These are phyloP conservation scores for Sparidentex hasta DNA, from an alignment of 2,797 vertebrate species.

Conservation along the genomic window DNA sequence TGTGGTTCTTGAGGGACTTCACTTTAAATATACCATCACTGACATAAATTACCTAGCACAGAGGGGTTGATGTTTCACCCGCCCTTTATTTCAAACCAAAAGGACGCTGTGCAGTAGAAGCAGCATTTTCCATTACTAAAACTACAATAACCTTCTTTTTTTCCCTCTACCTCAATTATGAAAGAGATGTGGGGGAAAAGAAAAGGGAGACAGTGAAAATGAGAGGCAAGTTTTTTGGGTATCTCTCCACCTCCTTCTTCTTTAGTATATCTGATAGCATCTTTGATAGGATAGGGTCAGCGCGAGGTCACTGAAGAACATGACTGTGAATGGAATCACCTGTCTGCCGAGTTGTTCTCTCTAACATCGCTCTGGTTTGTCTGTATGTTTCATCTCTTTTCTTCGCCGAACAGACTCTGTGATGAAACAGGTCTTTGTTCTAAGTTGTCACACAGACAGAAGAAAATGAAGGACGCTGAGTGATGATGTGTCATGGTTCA, in stretches of 20 bases:
- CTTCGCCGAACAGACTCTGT: slow-evolving; percentile 10
- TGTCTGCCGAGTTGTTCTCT: slow-evolving; percentile 25
- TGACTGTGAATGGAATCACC: slow-evolving; percentile 24
- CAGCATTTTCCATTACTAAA: slow-evolving; percentile 7
- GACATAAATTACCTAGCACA: slow-evolving; percentile 3
- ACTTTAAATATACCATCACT: neutral
- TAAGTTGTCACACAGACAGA: slow-evolving; percentile 18
- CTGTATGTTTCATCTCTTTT: slow-evolving; percentile 28
- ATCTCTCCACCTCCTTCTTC: neutral
- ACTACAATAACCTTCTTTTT: neutral
- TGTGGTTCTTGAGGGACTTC: neutral
- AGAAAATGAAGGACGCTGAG: slow-evolving; percentile 26
- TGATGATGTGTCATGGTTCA: slow-evolving; percentile 29
- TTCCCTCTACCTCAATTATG: neutral
- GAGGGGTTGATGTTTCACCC: slow-evolving; percentile 5
- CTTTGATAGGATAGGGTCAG: slow-evolving; percentile 40
- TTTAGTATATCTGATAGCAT: slow-evolving; percentile 8
- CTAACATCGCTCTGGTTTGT: slow-evolving; percentile 30
- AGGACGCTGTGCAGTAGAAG: slow-evolving; percentile 11
- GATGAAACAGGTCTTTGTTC: slow-evolving; percentile 44
- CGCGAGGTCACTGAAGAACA: slow-evolving; percentile 28
- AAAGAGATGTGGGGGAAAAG: slow-evolving; percentile 7
- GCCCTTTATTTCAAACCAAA: slow-evolving; percentile 6
- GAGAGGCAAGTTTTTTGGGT: slow-evolving; percentile 4
- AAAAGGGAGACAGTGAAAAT: neutral